Evolutionary conservation across 1,140 invertebrate species (phyloP).

Genomic region (Globodera ellingtonae): DNA sequence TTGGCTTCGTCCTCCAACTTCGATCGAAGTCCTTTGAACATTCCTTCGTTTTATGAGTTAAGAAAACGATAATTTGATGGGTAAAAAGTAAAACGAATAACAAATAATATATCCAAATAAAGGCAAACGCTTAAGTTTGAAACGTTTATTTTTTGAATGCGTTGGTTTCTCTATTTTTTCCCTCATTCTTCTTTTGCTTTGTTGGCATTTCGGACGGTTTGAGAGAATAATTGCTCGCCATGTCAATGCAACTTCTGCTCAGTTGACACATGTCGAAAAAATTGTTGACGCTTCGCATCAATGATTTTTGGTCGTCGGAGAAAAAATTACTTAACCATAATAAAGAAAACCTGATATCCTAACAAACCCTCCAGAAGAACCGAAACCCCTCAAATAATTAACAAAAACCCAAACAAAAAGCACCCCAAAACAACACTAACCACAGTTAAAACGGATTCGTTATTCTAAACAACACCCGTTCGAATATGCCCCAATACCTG

Average conservation of each 20-base stretch:
- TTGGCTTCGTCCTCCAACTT: constrained; percentile 51
- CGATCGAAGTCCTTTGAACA: constrained; percentile 48
- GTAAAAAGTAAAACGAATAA: constrained; percentile 18
- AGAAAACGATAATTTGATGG: constrained; percentile 20
- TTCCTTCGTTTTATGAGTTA: constrained; percentile 23
- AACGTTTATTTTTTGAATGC: background rate
- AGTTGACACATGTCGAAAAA: constrained; percentile 37
- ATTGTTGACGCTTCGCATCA: constrained; percentile 31
- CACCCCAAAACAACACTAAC: no score
- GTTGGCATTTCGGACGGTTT: background rate
- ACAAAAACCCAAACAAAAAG: no score
- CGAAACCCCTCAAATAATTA: no score
- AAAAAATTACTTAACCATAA: constrained; percentile 21
- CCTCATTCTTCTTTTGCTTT: constrained; percentile 2
- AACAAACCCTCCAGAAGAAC: no score
- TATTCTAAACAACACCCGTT: background rate
- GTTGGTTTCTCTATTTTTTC: background rate
- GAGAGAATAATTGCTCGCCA: constrained; percentile 9
- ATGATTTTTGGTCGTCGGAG: constrained; percentile 29
- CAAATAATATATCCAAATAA: background rate
- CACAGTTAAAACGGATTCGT: background rate
- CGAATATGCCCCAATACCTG: no score
- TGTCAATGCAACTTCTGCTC: constrained; percentile 25
- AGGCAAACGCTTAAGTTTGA: background rate
- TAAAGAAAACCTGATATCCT: no score